These are phyloP conservation scores for Andrena fulva DNA, from an alignment of 2,888 invertebrate genomes.

Conservation along the genomic window DNA sequence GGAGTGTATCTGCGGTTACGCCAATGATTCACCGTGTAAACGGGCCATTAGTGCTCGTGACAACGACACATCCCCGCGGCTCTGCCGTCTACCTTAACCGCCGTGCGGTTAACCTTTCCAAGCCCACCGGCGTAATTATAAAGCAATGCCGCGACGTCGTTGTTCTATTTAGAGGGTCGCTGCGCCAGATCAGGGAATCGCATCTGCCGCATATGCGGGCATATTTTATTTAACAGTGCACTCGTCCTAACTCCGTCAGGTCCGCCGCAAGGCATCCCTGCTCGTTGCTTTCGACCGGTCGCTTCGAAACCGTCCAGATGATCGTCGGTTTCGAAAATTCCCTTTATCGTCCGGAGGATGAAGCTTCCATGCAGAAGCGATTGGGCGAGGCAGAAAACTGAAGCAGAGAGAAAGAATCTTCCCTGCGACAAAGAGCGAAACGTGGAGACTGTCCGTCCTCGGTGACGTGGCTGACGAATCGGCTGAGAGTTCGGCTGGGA, in stretches of 20 bases:
- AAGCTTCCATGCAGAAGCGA: too few relatives aligned
- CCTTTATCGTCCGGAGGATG: too few relatives aligned
- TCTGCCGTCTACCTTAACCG: slow-evolving; percentile 56
- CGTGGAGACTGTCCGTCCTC: neutral
- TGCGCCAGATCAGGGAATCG: slow-evolving; percentile 30
- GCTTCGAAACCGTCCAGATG: neutral
- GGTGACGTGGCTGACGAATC: slow-evolving; percentile 3
- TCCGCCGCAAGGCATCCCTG: too few relatives aligned
- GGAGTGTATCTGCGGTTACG: slow-evolving; percentile 53
- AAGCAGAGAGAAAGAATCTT: neutral
- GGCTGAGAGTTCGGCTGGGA: neutral
- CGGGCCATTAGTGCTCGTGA: slow-evolving; percentile 65
- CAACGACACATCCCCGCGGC: slow-evolving; percentile 54
- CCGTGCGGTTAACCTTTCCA: slow-evolving; percentile 65
- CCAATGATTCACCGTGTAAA: slow-evolving; percentile 59
- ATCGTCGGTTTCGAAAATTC: too few relatives aligned
- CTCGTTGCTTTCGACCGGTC: too few relatives aligned
- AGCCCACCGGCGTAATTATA: slow-evolving; percentile 67
- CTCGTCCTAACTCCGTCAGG: neutral
- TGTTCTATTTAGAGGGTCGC: slow-evolving; percentile 49
- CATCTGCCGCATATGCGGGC: slow-evolving; percentile 22
- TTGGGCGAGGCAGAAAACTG: too few relatives aligned
- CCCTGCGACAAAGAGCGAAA: too few relatives aligned
- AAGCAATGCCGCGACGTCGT: slow-evolving; percentile 65
- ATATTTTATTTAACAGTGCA: slow-evolving; percentile 24